Base-by-base conservation (phyloP, 2,113 vertebrate species). In the Lathamus discolor region DNA sequence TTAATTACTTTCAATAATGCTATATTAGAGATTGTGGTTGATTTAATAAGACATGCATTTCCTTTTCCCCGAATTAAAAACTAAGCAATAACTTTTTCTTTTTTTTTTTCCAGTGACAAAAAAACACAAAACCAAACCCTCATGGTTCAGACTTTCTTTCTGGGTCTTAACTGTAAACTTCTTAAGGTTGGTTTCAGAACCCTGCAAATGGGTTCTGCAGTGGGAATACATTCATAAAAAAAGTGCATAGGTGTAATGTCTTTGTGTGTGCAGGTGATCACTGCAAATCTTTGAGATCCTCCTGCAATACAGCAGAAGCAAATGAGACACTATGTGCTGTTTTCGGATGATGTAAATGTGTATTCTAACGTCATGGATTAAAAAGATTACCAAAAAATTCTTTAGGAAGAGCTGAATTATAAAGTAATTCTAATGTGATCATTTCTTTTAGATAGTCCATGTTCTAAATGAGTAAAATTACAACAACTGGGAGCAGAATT, bases 361-460 rank as follows among this genome's bases (percentile, higher is more conserved):
- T 78, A 28, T 77, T 91, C 72, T 62, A 88, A 90, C 17, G 54
- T 17, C 11, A 29, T 37, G 16, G 51, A 54, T 70, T 81, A 72
- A 35, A 82, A 81, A 57, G 19, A 29, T 33, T 54, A 33, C 14
- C 2, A 85, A 28, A 49, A 69, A 59, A 52, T 35, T 67, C 4
- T 3, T 46, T 55, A 33, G 13, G 9, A 66, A 81, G 51, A 78
- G 20, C 33, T 67, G 33, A 63, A 54, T 33, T 70, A 10, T 18
- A 48, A 75, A 78, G 6, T 86, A 31, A 2, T 62, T 81, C 8
- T 84, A 24, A 27, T 0, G 0, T 29, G 19, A 13, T 46, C 0
- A 1, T 15, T 82, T 25, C n/a, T 92, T 67, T 84, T 54, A n/a
- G 23, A 33, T 6, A 70, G 29, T 19, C 14, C 18, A 15, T 13